Evolutionary conservation across 1,140 invertebrate genomes (phyloP).

Genomic region (Pomacea maculata): DNA sequence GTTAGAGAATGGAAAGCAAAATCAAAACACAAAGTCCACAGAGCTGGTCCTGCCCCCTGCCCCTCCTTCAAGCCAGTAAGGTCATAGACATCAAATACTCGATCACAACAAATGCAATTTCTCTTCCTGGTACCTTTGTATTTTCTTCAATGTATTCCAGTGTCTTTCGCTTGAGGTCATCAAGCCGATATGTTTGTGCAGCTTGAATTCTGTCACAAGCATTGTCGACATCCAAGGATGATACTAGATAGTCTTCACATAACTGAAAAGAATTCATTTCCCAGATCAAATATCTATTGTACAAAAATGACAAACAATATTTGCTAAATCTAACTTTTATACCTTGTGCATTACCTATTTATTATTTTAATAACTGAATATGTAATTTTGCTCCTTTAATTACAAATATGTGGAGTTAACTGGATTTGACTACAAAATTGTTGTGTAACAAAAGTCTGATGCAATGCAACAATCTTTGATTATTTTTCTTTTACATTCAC

Average conservation of each 20-base stretch:
- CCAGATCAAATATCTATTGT: too few species aligned
- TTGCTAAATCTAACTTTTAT: too few species aligned
- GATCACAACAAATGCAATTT: too few species aligned
- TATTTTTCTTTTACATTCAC: too few species aligned
- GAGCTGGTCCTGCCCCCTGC: too few species aligned
- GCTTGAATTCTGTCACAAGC: slow-evolving; percentile 62
- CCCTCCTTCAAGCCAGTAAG: too few species aligned
- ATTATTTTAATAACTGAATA: background rate
- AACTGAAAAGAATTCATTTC: slow-evolving; percentile 31
- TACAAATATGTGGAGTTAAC: background rate
- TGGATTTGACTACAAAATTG: background rate
- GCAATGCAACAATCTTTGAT: too few species aligned
- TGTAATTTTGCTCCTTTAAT: background rate
- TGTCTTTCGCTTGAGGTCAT: slow-evolving; percentile 53
- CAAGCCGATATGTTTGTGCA: slow-evolving; percentile 60
- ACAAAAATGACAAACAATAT: too few species aligned
- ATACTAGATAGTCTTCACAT: slow-evolving; percentile 55
- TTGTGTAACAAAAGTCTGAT: background rate
- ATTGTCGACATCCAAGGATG: slow-evolving; percentile 54
- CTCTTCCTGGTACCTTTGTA: slow-evolving; percentile 42
- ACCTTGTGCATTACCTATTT: too few species aligned
- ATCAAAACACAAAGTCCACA: too few species aligned
- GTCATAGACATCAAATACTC: too few species aligned
- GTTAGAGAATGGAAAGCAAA: too few species aligned
- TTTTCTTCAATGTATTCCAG: slow-evolving; percentile 59